These are phyloP conservation scores for Andrena cerasifolii DNA, from an alignment of 1,140 invertebrate species.

Conservation along the genomic window DNA sequence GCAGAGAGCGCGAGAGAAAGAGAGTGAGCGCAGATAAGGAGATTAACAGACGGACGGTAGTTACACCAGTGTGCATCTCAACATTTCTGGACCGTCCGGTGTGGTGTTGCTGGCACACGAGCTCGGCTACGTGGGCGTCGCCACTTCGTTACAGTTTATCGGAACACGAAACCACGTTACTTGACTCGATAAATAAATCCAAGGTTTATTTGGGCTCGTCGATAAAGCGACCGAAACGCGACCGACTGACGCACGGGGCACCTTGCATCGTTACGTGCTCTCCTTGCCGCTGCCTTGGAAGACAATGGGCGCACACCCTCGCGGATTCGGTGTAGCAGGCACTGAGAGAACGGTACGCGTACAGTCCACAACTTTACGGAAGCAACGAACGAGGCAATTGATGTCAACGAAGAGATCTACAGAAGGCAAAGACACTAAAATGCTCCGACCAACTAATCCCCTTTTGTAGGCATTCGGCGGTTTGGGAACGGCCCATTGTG, in stretches of 20 bases:
- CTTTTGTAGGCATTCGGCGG: too few species aligned
- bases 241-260: conserved; percentile 1
- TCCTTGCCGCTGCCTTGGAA: neutral
- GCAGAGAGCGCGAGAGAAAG: neutral
- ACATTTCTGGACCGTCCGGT: conserved; percentile 1
- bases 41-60: conserved; percentile 14
- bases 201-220: conserved; percentile 52
- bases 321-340: neutral
- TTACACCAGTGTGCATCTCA: neutral
- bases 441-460: too few species aligned
- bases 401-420: too few species aligned
- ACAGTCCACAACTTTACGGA: neutral
- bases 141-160: conserved; percentile 66
- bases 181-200: conserved; percentile 65
- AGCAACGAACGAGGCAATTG: conserved; percentile 15
- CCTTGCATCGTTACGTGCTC: conserved; percentile 17
- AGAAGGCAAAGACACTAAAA: too few species aligned
- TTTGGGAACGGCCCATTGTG: too few species aligned
- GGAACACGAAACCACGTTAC: conserved; percentile 60
- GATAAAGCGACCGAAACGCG: conserved; percentile 42
- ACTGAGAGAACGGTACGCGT: neutral
- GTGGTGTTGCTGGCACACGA: neutral
- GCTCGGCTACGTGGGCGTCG: conserved; percentile 44
- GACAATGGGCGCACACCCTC: conserved; percentile 29
- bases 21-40: neutral